Base-by-base conservation (phyloP, 2,113 vertebrate species). In the Corydoras sp. region DNA sequence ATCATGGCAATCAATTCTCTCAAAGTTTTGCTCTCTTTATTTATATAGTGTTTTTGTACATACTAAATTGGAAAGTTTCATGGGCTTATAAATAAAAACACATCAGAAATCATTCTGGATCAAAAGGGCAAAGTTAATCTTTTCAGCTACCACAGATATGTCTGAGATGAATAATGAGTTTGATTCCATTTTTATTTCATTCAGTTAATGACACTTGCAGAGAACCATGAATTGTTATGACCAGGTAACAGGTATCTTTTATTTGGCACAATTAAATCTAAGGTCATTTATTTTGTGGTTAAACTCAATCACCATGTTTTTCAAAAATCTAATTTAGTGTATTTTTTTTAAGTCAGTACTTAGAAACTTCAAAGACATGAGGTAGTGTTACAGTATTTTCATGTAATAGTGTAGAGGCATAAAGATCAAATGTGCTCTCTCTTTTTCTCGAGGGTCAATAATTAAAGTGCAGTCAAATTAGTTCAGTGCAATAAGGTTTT, bases 391-490 rank as follows among this genome's bases (percentile, higher is more conserved):
- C 58, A 59, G 24, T 59, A 15, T 59, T 35, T 15, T 48, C 53
- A 68, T 15, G 50, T 58, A n/a, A 9, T 58, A 35, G 15, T 54
- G 58, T 32, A 8, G 53, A 65, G 31, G 2, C 31, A 43, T 10
- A 49, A 8, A 14, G 11, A 32, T 65, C 15, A 73, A 73, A 31
- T 35, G 6, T 48, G 13, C 14, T 48, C n/a, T 69, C 56, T 59
- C 43, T n/a, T 49, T 62, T 30, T 62, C 63, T 73, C 29, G 9
- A 58, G 63, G 64, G 63, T 58, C 61, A 64, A 14, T 72, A 72
- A 71, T 72, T 72, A 72, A 72, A 58, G 61, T 2, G 32, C 53
- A 72, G 69, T 72, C 56, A 74, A 74, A 68, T 74, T 43, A 74
- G 58, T 74, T 74, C 59, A 31, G 50, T 68, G 65, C 58, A 68